A percentile compares a stretch with the other conserved stretches of the same genome.
These are phyloP conservation scores for Emys orbicularis DNA, from an alignment of 2,797 vertebrate species.

Conservation along the genomic window DNA sequence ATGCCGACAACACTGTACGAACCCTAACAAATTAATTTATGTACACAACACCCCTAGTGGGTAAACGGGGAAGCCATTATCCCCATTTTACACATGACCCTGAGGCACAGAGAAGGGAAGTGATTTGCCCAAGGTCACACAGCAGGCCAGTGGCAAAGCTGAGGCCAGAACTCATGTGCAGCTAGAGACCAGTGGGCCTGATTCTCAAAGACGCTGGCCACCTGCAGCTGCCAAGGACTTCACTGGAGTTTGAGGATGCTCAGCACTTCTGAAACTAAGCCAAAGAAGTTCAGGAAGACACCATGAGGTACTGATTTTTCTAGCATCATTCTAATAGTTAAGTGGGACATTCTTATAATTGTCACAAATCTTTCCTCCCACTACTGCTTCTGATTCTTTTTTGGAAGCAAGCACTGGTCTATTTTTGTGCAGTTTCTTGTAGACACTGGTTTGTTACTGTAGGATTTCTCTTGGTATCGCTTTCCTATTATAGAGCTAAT, in stretches of 20 bases:
- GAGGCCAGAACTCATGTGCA: neutral
- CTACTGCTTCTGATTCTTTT: neutral
- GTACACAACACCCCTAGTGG: neutral
- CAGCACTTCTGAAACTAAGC: neutral
- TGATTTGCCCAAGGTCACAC: neutral
- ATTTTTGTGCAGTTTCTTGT: neutral
- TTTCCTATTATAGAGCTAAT: neutral
- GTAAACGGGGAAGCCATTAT: neutral
- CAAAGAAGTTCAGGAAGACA: neutral
- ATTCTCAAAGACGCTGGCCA: neutral
- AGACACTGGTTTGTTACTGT: neutral
- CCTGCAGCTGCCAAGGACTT: neutral
- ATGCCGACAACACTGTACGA: neutral
- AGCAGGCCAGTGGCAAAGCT: neutral
- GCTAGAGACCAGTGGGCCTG: neutral
- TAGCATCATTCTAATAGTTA: neutral
- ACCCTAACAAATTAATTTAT: neutral
- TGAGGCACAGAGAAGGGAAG: neutral
- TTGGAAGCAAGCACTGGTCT: neutral
- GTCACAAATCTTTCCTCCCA: neutral
- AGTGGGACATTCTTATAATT: neutral
- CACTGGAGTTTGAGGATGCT: neutral
- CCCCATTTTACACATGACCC: neutral
- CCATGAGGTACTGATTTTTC: neutral
- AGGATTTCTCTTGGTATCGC: neutral